Base-by-base conservation (phyloP, 2,888 invertebrate genomes). In the Cephalotes varians region DNA sequence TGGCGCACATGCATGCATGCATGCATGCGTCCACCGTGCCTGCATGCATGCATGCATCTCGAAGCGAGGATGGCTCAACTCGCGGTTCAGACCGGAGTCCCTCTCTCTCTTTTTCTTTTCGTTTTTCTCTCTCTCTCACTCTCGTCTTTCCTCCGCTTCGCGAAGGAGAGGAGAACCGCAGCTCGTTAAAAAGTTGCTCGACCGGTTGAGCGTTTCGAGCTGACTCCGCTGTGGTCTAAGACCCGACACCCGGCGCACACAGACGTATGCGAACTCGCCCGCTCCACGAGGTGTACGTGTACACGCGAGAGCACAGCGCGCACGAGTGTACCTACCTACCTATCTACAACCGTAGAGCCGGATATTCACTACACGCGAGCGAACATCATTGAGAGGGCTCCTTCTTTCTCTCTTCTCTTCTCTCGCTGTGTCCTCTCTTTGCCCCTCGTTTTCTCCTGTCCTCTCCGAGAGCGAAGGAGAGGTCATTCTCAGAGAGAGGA, bases 131-230 rank as follows among this genome's bases (percentile, higher is more conserved):
- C 12, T 34, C 31, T 18, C 10, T 92, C 90, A 91, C 2, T 1
- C 67, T 92, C 91, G 90, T 89, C 88, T 92, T 92, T 92, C 90
- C 91, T 91, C 91, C 86, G 87, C 86, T 84, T 90, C 89, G 90
- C 85, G 86, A 86, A 87, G 89, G 86, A 88, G 89, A 71, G 54
- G 64, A 88, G 89, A 89, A 90, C 88, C 90, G 90, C 92, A 91
- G 93, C 94, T 94, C 94, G 94, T 94, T 94, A 94, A 94, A 94
- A 94, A 94, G 94, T 94, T 94, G 94, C 92, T 89, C 92, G 94
- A 94, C 94, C 94, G 94, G 94, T 94, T 94, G 92, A 92, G 91
- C 93, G 93, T 91, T 91, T 90, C 90, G 87, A 91, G 91, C 91
- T 92, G 92, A 92, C 92, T 92, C 90, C 85, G 90, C 92, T 92